Evolutionary conservation across 2,888 invertebrate genomes (phyloP), one percentile per base, ranked within the genome.

Genomic region (Sthenelais limicola): DNA sequence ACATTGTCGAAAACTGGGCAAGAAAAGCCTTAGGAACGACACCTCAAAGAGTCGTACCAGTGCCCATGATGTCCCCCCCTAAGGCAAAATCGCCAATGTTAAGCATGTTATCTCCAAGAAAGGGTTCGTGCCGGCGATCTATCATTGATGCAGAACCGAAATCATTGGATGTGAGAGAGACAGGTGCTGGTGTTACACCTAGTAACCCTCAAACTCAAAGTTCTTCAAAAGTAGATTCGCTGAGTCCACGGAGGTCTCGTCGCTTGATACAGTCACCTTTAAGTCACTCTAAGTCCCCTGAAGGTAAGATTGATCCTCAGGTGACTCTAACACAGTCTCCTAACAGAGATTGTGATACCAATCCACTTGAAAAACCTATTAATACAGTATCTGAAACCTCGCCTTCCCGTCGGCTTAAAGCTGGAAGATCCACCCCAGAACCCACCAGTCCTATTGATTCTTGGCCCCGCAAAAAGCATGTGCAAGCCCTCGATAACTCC

Each of bases 361-460:
- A 52, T 5, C 62, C 62, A 38, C 12, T 38, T 1, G 62, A 18
- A 2, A 62, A 38, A 24, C 4, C 38, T 12, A 21, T 21, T 12
- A 62, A 62, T 21, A n/a, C 18, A 2, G 21, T 43, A 3, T 2
- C 24, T 15, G 62, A 62, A 24, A 12, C 43, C 9, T 38, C 62
- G 9, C 62, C 62, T 2, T 62, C 62, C 15, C 35, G 38, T n/a
- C 35, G 43, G 24, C 43, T 62, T 28, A 62, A 38, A 26, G 62
- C 62, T 9, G 62, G 62, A 1, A 18, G 62, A n/a, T 26, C 43
- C 21, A 62, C 62, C 21, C 62, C 62, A 38, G 62, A 62, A 28
- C 62, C 62, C 1, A 35, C 62, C 18, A 62, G 62, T 62, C 62
- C 62, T 5, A 35, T 62, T 4, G 62, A 62, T n/a, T 35, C 62